Evolutionary conservation across 2,888 invertebrate species (phyloP).

Genomic region (Sarcophaga carnaria): DNA sequence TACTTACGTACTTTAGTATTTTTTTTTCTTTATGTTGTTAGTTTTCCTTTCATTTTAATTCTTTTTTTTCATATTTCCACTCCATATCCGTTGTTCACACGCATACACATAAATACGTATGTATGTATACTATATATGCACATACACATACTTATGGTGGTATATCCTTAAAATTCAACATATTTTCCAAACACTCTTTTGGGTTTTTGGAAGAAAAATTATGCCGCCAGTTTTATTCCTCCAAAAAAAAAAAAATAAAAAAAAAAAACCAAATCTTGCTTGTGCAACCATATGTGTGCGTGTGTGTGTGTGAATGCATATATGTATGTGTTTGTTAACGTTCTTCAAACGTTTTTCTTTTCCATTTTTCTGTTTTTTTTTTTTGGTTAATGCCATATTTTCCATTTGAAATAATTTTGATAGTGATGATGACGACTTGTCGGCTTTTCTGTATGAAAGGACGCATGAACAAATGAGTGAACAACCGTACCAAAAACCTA

Average conservation of each 20-base stretch:
- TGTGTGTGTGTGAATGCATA: background rate
- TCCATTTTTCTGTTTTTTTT: background rate
- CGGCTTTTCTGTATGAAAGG: slow-evolving; percentile 59
- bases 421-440: slow-evolving; percentile 60
- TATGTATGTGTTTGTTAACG: background rate
- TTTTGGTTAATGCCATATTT: slow-evolving; percentile 67
- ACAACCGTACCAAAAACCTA: slow-evolving; percentile 21
- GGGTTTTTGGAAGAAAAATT: slow-evolving; percentile 29
- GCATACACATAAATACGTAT: background rate
- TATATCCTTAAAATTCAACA: background rate
- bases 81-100: slow-evolving; percentile 10
- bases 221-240: slow-evolving; percentile 46
- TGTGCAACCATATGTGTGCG: background rate
- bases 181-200: slow-evolving; percentile 52
- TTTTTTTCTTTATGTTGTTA: slow-evolving; percentile 52
- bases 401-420: slow-evolving; percentile 65
- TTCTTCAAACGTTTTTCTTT: slow-evolving; percentile 53
- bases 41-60: slow-evolving; percentile 34
- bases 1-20: slow-evolving; percentile 48
- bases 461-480: slow-evolving; percentile 46
- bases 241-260: slow-evolving; percentile 36
- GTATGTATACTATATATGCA: background rate
- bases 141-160: slow-evolving; percentile 8
- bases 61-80: slow-evolving; percentile 21
- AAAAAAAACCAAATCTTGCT: background rate